A percentile compares a stretch with the other conserved stretches of the same genome.
Evolutionary conservation across 2,113 vertebrate genomes (phyloP).

Genomic region (Penelope pileata): DNA sequence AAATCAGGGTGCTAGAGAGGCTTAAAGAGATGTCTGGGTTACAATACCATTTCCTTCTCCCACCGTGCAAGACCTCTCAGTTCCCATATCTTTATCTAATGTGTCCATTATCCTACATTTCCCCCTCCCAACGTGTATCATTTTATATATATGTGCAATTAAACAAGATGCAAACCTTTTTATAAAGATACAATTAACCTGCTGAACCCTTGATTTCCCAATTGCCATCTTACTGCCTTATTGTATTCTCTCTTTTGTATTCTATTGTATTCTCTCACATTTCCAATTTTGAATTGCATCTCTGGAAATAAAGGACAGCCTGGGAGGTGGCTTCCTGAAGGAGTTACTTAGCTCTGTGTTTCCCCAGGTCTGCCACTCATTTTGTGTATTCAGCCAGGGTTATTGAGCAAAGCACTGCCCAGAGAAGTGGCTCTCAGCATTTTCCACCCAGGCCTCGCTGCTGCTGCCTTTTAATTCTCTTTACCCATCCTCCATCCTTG

Average conservation of each 20-base stretch:
- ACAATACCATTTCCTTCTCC: neutral
- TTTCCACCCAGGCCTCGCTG: neutral
- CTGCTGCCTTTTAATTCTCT: neutral
- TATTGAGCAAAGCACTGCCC: neutral
- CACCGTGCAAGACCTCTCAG: neutral
- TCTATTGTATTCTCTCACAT: no score
- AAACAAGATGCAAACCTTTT: neutral
- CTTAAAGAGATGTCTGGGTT: neutral
- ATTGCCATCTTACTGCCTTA: neutral
- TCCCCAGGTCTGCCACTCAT: neutral
- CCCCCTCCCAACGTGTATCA: neutral
- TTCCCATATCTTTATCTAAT: neutral
- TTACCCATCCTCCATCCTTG: neutral
- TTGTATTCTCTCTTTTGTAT: no score
- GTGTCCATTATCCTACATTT: neutral
- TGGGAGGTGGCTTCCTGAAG: neutral
- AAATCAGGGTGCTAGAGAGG: neutral
- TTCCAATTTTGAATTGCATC: neutral
- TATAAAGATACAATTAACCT: conserved; percentile 21
- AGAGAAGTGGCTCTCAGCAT: neutral
- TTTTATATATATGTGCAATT: conserved; percentile 7
- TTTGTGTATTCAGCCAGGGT: neutral
- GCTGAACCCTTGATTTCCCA: conserved; percentile 47
- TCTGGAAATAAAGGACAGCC: neutral
- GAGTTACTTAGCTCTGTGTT: neutral